Evolutionary conservation across 2,888 invertebrate genomes (phyloP).

Genomic region (Amblyteles armatorius): DNA sequence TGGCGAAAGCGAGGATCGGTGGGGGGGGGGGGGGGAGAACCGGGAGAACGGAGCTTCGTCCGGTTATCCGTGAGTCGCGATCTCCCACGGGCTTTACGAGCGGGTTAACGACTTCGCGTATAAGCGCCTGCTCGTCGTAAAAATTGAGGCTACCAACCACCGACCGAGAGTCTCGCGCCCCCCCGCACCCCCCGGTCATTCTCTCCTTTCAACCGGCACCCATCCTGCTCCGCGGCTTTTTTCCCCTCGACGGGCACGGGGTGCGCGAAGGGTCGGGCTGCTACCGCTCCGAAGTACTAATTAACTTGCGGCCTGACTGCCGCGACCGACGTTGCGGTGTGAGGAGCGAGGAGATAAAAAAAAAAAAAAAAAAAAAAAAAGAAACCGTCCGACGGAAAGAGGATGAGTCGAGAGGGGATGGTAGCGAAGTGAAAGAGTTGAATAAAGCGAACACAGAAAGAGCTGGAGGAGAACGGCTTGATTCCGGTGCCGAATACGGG

Average conservation of each 20-base stretch:
- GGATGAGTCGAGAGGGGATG: slow-evolving; percentile 11
- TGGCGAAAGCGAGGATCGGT: slow-evolving; percentile 29
- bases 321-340: slow-evolving; percentile 21
- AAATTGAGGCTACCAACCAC: slow-evolving; percentile 63
- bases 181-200: not conserved
- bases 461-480: not conserved
- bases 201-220: slow-evolving; percentile 3
- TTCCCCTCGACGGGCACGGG: slow-evolving; percentile 40
- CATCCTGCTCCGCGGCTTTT: slow-evolving; percentile 21
- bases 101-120: slow-evolving; percentile 70
- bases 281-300: slow-evolving; percentile 70
- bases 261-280: slow-evolving; percentile 49
- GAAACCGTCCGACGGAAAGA: not conserved
- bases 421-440: slow-evolving; percentile 26
- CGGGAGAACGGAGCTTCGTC: slow-evolving; percentile 49
- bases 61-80: slow-evolving; percentile 56
- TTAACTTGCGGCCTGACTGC: slow-evolving; percentile 71
- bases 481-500: not conserved
- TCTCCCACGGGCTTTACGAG: slow-evolving; percentile 68
- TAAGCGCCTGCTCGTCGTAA: slow-evolving; percentile 69
- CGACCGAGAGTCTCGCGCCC: slow-evolving; percentile 24
- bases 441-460: slow-evolving; percentile 21
- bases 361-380: slow-evolving; percentile 13
- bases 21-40: slow-evolving; percentile 2
- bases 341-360: slow-evolving; percentile 37